phyloP scores from a whole-genome alignment of 2,113 vertebrate genomes.

The Lipophrys pholis region DNA sequence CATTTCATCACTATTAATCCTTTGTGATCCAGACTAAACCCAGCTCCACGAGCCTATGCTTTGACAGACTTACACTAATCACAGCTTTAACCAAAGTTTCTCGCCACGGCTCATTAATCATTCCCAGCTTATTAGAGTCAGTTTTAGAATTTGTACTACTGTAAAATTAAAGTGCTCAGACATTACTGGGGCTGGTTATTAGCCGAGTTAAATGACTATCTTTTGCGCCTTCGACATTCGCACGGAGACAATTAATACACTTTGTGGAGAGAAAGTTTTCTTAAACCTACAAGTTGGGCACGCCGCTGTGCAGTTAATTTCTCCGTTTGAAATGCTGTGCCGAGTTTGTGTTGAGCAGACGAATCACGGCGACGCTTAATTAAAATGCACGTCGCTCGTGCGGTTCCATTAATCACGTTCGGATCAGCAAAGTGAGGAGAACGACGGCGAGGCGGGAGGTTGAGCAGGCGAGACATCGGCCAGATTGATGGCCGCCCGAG shows the following conservation, averaged over 20 bases:
- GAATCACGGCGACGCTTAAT: conserved; percentile 1
- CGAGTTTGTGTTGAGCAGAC: conserved; percentile 31
- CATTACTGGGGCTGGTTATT: background rate
- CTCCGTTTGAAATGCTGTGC: background rate
- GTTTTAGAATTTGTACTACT: background rate
- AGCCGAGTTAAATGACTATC: background rate
- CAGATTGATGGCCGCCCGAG: background rate
- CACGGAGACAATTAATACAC: background rate
- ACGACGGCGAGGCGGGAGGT: background rate
- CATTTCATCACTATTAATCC: too few species aligned
- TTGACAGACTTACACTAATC: too few species aligned
- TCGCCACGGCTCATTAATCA: too few species aligned
- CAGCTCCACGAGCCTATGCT: too few species aligned
- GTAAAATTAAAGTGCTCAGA: background rate
- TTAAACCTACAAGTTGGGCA: too few species aligned
- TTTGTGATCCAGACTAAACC: too few species aligned
- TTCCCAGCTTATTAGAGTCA: background rate
- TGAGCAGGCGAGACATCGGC: background rate
- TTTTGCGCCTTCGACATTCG: conserved; percentile 16
- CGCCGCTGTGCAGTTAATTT: background rate
- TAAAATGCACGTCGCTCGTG: background rate
- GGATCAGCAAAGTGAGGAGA: conserved; percentile 6
- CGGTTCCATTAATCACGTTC: background rate
- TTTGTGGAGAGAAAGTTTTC: too few species aligned
- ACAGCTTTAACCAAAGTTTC: too few species aligned